Evolutionary conservation across 53 echinoderm and acorn worm species (phyloP), one percentile per base, ranked within the genome.

Genomic region (Antedon mediterranea): DNA sequence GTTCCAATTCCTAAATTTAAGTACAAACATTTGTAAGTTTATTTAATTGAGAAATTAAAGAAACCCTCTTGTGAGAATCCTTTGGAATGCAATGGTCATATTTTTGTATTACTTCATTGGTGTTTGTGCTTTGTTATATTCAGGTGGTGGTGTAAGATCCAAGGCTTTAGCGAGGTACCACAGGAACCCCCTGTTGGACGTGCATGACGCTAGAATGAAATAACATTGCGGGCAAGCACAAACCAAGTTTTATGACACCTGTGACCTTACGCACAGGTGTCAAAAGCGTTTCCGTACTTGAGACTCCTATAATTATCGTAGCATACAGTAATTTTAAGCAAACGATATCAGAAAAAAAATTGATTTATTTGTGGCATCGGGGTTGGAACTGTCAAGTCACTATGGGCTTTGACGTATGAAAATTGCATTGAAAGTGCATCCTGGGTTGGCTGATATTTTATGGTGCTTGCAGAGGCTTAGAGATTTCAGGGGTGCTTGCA

Each of bases 311-410:
- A 57, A 57, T 57, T 57, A 57, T 26, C 23, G 20, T 15, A 57
- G 20, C 57, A 11, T 57, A n/a, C n/a, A n/a, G n/a, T n/a, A 57
- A 57, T 57, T 57, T 26, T n/a, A 57, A 13, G 57, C 57, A 57
- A 57, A 26, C 20, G 57, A 57, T 26, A 57, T 57, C 23, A 26
- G 57, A 26, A 57, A 57, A 37, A 18, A 18, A n/a, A n/a, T 57
- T 57, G 57, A 57, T 57, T 57, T 57, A 57, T 57, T 57, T 57
- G 57, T 57, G 57, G 57, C 57, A 57, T 57, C 57, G 57, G 57
- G 57, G 57, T 57, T 57, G 57, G 57, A 57, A 15, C 2, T 57
- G 57, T 57, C 57, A 57, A 23, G 57, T 57, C 20, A 57, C 3
- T 57, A 11, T 18, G 23, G 11, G 57, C 11, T 57, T 57, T 57